Evolutionary conservation across 2,797 vertebrate species (phyloP), one percentile per base, ranked within the genome.

Genomic region (Megaceryle alcyon): DNA sequence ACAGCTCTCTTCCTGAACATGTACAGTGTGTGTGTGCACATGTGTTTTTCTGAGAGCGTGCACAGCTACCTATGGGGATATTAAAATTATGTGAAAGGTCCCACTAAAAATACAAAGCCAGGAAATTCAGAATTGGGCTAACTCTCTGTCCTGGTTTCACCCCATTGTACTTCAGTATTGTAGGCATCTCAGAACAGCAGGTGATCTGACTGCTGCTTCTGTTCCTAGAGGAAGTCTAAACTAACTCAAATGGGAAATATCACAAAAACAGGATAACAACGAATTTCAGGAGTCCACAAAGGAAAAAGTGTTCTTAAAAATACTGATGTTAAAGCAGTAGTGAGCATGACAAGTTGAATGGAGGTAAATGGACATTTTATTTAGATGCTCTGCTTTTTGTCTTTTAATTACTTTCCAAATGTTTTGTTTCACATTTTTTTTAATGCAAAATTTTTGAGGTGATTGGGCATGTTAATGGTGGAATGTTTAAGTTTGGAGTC

Each of bases 31-130:
- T 33, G 10, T 77, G 35, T 73, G 57, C 43, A 60, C 54, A 29
- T 21, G 29, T 83, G 54, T n/a, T 41, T 79, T 73, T 71, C 64
- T 71, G 63, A 71, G 37, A 69, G n/a, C 72, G 49, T 46, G 28
- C 71, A 73, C 77, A 69, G 66, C 56, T 77, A 93, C 92, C 68
- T 92, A 9, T 85, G 53, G 70, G 69, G 71, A 48, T 80, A 79
- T 76, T 70, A 90, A 91, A 92, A 73, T 77, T 12, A 88, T 73
- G 64, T 90, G 93, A 92, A 97, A 90, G 56, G 65, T 88, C 78
- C 35, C 73, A 83, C 60, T 72, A 53, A 94, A 86, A 94, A 77
- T 85, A 94, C 94, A 96, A 97, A 97, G 94, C 91, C 96, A 94
- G 94, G 97, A 96, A 95, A 93, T 83, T 21, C 60, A 60, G 56